Evolutionary conservation across 2,797 vertebrate species (phyloP), one percentile per base, ranked within the genome.

Genomic region (Micromesistius poutassou): DNA sequence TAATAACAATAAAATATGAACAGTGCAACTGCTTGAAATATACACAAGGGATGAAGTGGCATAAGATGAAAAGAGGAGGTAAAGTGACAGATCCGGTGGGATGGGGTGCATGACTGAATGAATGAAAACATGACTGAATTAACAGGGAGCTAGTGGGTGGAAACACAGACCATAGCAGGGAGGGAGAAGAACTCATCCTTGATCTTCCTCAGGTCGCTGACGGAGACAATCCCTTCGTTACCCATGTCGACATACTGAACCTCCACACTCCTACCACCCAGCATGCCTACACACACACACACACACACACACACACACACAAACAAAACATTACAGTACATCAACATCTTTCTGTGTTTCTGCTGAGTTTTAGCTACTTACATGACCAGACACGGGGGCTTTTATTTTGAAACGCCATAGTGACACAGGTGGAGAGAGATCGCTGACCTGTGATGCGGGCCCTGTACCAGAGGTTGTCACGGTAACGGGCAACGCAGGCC

Each of bases 171-270:
- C 96, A 95, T 95, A 82, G 92, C 91, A 50, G 96, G 97, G 50
- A 93, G 89, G 12, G 86, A 90, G 74, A 98, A 91, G 85, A 98
- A 96, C 80, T 98, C 96, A 75, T 95, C 92, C 82, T 95, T 96
- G 68, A 97, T 93, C 87, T 92, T 94, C 87, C 94, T 88, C 85
- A 98, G 88, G 73, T 95, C 93, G 75, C 90, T 89, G 77, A 95
- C 88, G 30, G 92, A 86, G 84, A 98, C 71, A 40, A 84, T 92
- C 72, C 91, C 91, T 84, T 85, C 80, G 68, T 91, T 95, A 76
- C 97, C 97, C 28, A 95, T 94, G 87, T 99, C 98, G 31, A 98
- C 94, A 4, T 94, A 97, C 71, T 79, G 91, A 31, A 99, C 95
- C 50, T 92, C 92, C 84, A 97, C 95, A 89, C 94, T 92, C 66